Conservation (phyloP, 2,797 vertebrate genomes). For the Paratrypauchen microcephalus region DNA sequence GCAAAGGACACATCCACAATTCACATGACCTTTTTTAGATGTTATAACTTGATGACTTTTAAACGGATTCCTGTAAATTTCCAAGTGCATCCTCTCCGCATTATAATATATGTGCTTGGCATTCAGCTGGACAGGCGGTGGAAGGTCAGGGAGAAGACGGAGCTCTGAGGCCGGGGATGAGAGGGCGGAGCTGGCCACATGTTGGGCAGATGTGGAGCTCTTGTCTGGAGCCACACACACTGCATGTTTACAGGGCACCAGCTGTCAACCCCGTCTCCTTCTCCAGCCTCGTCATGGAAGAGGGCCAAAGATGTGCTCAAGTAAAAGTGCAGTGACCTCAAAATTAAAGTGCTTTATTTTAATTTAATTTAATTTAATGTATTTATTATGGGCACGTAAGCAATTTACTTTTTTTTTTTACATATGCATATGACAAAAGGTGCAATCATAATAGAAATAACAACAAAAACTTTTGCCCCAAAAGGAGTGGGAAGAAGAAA, state of each 20-base stretch:
- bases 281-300: constrained; percentile 33
- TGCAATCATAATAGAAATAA: no score
- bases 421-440: no score
- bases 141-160: constrained; percentile 45
- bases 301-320: background rate
- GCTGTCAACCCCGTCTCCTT: constrained; percentile 58
- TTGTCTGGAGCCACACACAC: constrained; percentile 59
- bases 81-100: background rate
- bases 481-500: no score
- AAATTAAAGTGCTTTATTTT: background rate
- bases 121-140: constrained; percentile 34
- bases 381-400: no score
- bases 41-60: background rate
- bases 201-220: constrained; percentile 54
- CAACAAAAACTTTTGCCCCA: no score
- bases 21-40: background rate
- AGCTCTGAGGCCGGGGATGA: background rate
- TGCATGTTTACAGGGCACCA: constrained; percentile 69
- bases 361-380: no score
- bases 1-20: background rate
- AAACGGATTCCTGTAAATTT: background rate
- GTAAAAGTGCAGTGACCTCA: background rate
- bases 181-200: constrained; percentile 40
- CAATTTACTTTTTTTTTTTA: no score
- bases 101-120: constrained; percentile 41